phyloP scores from a whole-genome alignment of 2,113 vertebrate species.

The Ranitomeya imitator region DNA sequence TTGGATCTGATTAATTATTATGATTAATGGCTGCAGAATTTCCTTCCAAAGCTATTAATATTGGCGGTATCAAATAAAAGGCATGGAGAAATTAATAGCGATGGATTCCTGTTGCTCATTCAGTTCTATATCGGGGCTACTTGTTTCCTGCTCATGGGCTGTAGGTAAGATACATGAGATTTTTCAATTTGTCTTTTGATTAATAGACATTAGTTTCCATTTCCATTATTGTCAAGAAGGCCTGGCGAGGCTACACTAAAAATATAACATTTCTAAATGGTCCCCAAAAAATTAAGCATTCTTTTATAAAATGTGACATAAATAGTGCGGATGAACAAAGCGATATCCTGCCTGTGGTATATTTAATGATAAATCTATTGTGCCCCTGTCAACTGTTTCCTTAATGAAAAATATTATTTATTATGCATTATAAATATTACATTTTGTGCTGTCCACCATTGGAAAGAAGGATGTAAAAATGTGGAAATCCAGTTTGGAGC shows the following conservation, averaged over 20 bases:
- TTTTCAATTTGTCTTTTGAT: constrained; percentile 60
- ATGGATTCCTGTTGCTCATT: constrained; percentile 75
- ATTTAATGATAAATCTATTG: constrained; percentile 7
- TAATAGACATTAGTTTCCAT: constrained; percentile 30
- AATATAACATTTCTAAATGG: constrained; percentile 32
- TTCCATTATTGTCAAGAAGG: constrained; percentile 55
- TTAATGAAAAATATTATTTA: neutral
- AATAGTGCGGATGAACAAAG: neutral
- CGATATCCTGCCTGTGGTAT: neutral
- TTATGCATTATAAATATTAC: neutral
- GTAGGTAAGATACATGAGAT: constrained; percentile 48
- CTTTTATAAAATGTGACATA: constrained; percentile 42
- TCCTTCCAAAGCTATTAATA: constrained; percentile 92
- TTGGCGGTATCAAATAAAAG: constrained; percentile 82
- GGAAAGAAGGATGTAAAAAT: neutral
- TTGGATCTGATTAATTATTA: constrained; percentile 99
- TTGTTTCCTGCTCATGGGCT: constrained; percentile 70
- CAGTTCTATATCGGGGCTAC: constrained; percentile 68
- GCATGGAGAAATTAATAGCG: constrained; percentile 87
- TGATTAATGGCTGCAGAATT: constrained; percentile 97
- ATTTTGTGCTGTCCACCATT: neutral
- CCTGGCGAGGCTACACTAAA: constrained; percentile 5
- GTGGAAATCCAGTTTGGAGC: neutral
- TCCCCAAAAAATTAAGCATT: neutral
- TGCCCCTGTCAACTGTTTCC: neutral